These are phyloP conservation scores for Antidorcas marsupialis DNA, from an alignment of 2,113 vertebrate genomes.

Conservation along the genomic window DNA sequence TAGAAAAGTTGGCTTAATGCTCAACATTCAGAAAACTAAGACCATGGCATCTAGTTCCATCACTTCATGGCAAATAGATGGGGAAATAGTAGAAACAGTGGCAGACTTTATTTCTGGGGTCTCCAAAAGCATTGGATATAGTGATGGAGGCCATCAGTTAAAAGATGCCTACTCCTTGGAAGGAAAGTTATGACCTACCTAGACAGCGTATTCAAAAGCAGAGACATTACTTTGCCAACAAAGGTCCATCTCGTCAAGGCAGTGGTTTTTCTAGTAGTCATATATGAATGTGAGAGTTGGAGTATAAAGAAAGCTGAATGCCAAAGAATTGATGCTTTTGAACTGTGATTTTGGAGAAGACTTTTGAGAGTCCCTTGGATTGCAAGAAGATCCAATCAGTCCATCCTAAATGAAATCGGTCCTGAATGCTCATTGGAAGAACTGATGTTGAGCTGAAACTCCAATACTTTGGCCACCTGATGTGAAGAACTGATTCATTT, in stretches of 20 bases:
- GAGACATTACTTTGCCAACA: neutral
- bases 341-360: neutral
- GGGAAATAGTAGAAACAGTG: neutral
- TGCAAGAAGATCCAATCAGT: neutral
- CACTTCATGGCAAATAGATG: neutral
- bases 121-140: neutral
- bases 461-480: no score
- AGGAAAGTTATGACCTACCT: neutral
- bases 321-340: neutral
- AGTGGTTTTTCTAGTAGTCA: neutral
- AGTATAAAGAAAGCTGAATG: neutral
- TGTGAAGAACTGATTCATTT: no score
- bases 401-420: neutral
- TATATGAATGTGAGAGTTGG: neutral
- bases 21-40: neutral
- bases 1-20: neutral
- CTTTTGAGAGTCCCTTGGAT: neutral
- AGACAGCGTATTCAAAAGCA: neutral
- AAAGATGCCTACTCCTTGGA: neutral
- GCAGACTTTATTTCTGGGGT: neutral
- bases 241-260: neutral
- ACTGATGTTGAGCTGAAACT: neutral
- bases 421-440: neutral
- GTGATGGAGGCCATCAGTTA: neutral
- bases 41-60: neutral